Conservation (phyloP, 2,888 invertebrate species). For the Lasioglossum villosulum region DNA sequence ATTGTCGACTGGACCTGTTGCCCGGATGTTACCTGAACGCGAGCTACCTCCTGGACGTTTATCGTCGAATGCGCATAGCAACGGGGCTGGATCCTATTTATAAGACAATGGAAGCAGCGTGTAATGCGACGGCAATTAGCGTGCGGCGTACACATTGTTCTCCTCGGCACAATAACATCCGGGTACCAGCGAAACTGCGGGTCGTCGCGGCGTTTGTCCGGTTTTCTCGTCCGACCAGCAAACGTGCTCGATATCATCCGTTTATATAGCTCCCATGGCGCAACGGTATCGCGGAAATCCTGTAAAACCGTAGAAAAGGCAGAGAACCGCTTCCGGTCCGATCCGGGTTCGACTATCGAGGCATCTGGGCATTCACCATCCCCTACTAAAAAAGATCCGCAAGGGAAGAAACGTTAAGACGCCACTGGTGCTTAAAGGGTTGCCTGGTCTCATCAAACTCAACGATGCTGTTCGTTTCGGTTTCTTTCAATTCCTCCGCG, state of each 20-base stretch:
- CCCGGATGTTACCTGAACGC: neutral
- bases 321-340: neutral
- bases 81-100: neutral
- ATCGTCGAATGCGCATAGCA: neutral
- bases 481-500: neutral
- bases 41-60: neutral
- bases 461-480: neutral
- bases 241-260: neutral
- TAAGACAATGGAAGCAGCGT: neutral
- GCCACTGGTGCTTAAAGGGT: neutral
- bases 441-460: neutral
- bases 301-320: neutral
- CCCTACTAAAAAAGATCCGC: neutral
- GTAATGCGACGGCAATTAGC: slow-evolving; percentile 30
- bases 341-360: neutral
- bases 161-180: neutral
- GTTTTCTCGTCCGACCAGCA: neutral
- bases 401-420: neutral
- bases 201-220: neutral
- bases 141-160: neutral
- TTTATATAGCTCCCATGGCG: neutral
- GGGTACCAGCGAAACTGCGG: neutral
- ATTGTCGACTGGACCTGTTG: slow-evolving; percentile 16
- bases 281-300: neutral
- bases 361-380: slow-evolving; percentile 16